These are phyloP conservation scores for Aleadryas rufinucha DNA, from an alignment of 2,113 vertebrate genomes.

Conservation along the genomic window DNA sequence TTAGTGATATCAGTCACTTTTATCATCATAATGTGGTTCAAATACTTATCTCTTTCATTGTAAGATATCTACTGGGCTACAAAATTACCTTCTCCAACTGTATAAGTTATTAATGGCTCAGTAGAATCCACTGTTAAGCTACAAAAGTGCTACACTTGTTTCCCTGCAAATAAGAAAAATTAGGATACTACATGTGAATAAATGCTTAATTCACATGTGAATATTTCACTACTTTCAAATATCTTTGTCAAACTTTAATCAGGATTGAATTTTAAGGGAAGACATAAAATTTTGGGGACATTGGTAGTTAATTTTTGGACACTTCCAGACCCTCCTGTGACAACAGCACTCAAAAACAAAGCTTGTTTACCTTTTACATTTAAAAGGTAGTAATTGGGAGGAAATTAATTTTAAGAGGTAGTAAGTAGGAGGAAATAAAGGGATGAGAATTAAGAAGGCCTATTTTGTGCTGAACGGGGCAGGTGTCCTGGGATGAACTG, in stretches of 20 bases:
- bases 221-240: not conserved
- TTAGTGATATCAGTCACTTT: not conserved
- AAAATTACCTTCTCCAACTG: not conserved
- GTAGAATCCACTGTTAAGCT: not conserved
- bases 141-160: not conserved
- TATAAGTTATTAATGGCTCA: not conserved
- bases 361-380: not conserved
- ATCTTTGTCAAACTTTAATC: not conserved
- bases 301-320: not conserved
- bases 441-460: not conserved
- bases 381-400: not conserved
- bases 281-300: not conserved
- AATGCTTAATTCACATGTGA: not conserved
- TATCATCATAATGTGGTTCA: not conserved
- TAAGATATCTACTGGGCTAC: not conserved
- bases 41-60: not conserved
- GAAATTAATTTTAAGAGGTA: not conserved
- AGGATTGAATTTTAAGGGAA: not conserved
- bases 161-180: not conserved
- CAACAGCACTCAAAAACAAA: not conserved
- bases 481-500: not conserved
- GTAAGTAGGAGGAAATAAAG: not conserved
- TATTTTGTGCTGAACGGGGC: rapidly evolving
- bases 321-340: not conserved
- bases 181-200: not conserved